Conservation (phyloP, 2,113 vertebrate species). For the Thalassoma bifasciatum region DNA sequence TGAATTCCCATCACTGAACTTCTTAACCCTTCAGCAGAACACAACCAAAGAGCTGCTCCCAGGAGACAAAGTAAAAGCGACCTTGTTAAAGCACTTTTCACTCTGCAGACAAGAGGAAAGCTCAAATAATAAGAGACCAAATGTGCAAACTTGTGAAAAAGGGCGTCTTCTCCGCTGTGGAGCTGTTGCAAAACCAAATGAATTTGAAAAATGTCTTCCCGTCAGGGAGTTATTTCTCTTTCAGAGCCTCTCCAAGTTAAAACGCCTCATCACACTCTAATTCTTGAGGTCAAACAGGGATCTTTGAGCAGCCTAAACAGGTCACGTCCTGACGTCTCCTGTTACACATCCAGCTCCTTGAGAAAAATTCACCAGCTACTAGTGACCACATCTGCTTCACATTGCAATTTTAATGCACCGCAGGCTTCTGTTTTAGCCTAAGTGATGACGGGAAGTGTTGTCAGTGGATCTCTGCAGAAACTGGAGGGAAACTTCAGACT, state of each 20-base stretch:
- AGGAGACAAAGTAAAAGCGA: neutral
- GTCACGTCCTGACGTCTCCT: slow-evolving; percentile 47
- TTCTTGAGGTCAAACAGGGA: neutral
- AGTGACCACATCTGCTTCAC: slow-evolving; percentile 71
- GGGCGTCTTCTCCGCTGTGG: slow-evolving; percentile 4
- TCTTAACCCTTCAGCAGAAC: slow-evolving; percentile 5
- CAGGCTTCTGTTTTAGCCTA: slow-evolving; percentile 71
- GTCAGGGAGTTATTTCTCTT: neutral
- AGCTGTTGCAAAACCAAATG: slow-evolving; percentile 29
- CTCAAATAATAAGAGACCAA: slow-evolving; percentile 9
- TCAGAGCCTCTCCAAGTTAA: slow-evolving; percentile 12
- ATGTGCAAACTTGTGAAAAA: slow-evolving; percentile 16
- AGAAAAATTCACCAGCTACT: slow-evolving; percentile 15
- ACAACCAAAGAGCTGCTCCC: neutral
- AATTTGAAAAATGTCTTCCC: slow-evolving; percentile 20
- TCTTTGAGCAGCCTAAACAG: slow-evolving; percentile 14
- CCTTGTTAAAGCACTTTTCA: slow-evolving; percentile 13
- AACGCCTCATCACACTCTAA: slow-evolving; percentile 1
- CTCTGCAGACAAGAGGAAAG: neutral
- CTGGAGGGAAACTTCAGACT: slow-evolving; percentile 48
- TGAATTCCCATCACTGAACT: slow-evolving; percentile 19
- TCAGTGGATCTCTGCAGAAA: slow-evolving; percentile 45
- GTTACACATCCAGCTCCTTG: slow-evolving; percentile 27
- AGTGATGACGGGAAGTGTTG: slow-evolving; percentile 62
- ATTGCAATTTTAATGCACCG: slow-evolving; percentile 62